These are phyloP conservation scores for Callipepla squamata DNA, from an alignment of 2,113 vertebrate species.

Conservation along the genomic window DNA sequence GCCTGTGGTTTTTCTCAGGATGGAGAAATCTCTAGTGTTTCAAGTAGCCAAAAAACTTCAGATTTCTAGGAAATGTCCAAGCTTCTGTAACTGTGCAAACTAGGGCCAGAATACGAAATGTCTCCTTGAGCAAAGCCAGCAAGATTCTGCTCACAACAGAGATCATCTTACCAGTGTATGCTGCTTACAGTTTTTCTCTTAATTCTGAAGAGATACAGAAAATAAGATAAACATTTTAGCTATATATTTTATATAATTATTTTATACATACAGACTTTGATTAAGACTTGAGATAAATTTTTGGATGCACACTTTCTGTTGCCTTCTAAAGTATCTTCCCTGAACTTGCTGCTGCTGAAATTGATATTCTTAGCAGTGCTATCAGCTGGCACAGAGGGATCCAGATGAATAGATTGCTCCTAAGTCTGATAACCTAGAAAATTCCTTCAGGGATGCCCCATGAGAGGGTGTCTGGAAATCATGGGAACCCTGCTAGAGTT, in stretches of 20 bases:
- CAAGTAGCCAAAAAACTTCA: conserved; percentile 54
- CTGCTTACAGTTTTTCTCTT: not conserved
- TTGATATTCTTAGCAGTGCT: not conserved
- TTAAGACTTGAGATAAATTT: not conserved
- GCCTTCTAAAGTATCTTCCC: not conserved
- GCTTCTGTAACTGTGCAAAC: not conserved
- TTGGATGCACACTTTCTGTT: not conserved
- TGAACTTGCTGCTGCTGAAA: not conserved
- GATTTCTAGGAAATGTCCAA: conserved; percentile 52
- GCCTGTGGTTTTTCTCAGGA: conserved; percentile 48
- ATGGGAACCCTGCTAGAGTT: not conserved
- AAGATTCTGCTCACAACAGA: not conserved
- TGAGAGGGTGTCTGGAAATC: not conserved
- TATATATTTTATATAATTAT: not conserved
- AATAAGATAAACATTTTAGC: not conserved
- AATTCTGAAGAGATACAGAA: not conserved
- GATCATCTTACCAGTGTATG: not conserved
- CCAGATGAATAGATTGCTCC: not conserved
- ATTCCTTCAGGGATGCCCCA: not conserved
- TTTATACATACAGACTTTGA: no score
- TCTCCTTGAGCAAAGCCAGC: not conserved
- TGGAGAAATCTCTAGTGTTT: conserved; percentile 25
- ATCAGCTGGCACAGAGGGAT: not conserved
- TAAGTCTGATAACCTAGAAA: not conserved
- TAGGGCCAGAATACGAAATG: not conserved